Evolutionary conservation across 2,797 vertebrate species (phyloP).

Genomic region (Morus bassanus): DNA sequence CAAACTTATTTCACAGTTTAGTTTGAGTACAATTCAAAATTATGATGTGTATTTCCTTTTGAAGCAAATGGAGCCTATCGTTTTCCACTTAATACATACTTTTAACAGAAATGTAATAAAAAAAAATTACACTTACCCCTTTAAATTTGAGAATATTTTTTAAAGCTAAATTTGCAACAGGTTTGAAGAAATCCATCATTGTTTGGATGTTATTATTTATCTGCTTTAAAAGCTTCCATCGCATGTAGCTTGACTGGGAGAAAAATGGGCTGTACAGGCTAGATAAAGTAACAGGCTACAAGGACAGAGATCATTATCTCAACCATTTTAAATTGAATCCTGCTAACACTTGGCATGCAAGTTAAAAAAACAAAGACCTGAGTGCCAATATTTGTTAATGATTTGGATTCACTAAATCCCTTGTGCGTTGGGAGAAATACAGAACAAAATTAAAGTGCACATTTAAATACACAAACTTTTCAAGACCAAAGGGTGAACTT

Average conservation of each 20-base stretch:
- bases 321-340: constrained; percentile 19
- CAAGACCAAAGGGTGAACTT: background rate
- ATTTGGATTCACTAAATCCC: background rate
- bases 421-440: background rate
- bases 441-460: background rate
- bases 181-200: background rate
- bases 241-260: background rate
- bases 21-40: background rate
- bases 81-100: background rate
- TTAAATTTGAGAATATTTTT: background rate
- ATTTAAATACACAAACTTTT: background rate
- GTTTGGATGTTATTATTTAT: background rate
- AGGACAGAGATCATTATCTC: constrained; percentile 4
- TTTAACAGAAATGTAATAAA: background rate
- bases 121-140: background rate
- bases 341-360: background rate
- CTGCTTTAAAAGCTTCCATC: background rate
- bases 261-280: background rate
- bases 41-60: background rate
- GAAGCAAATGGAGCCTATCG: background rate
- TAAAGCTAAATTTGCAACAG: background rate
- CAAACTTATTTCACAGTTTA: background rate
- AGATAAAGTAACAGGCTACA: background rate
- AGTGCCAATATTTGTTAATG: constrained; percentile 24
- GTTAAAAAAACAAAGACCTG: constrained; percentile 14